phyloP scores from a whole-genome alignment of 1,140 invertebrate genomes.

The Drosophila repleta region DNA sequence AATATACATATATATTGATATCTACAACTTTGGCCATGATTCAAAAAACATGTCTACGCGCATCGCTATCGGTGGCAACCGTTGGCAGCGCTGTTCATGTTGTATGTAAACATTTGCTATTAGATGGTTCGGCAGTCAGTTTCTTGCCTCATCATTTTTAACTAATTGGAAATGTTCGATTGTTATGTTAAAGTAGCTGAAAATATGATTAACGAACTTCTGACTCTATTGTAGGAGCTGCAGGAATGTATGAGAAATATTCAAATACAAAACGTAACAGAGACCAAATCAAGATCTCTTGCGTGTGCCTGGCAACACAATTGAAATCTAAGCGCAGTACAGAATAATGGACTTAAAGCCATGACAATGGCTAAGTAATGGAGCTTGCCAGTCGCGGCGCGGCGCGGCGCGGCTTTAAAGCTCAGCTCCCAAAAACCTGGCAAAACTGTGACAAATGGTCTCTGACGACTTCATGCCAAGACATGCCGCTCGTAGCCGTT shows the following conservation, averaged over 20 bases:
- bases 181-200: conserved; percentile 3
- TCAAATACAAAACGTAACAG: background rate
- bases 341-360: conserved; percentile 31
- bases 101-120: conserved; percentile 12
- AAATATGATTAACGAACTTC: background rate
- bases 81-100: conserved; percentile 21
- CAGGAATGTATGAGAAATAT: background rate
- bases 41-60: conserved; percentile 20
- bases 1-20: conserved; percentile 1
- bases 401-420: conserved; percentile 18
- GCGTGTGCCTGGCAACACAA: conserved; percentile 18
- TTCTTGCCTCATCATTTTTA: conserved; percentile 12
- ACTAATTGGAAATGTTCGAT: conserved; percentile 15
- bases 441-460: conserved; percentile 80
- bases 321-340: conserved; percentile 5
- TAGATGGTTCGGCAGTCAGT: background rate
- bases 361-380: conserved; percentile 26
- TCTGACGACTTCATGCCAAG: conserved; percentile 74
- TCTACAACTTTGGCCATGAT: conserved; percentile 30
- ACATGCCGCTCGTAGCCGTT: conserved; percentile 18
- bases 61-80: conserved; percentile 31
- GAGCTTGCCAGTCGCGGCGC: background rate
- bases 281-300: conserved; percentile 3
- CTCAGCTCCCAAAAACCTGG: conserved; percentile 49
- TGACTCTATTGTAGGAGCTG: background rate